phyloP scores from a whole-genome alignment of 2,797 vertebrate species.

The Mico argentatus region DNA sequence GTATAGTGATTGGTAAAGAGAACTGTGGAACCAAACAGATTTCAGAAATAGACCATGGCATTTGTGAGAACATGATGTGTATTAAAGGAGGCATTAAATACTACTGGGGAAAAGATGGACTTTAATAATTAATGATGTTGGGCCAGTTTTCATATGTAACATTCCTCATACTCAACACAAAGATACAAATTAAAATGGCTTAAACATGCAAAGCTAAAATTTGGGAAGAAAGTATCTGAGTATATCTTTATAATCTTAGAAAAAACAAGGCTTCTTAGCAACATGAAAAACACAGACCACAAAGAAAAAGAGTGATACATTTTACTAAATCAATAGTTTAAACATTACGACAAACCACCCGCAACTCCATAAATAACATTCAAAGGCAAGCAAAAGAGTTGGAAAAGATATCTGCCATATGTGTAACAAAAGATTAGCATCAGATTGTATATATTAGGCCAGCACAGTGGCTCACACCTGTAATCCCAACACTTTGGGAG shows the following conservation, averaged over 20 bases:
- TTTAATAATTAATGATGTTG: not conserved
- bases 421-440: not conserved
- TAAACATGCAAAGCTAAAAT: not conserved
- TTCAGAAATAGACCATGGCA: not conserved
- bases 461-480: too few species aligned
- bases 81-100: not conserved
- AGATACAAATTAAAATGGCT: not conserved
- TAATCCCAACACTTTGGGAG: too few species aligned
- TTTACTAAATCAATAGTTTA: not conserved
- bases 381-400: not conserved
- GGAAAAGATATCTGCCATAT: too few species aligned
- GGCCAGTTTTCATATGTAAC: not conserved
- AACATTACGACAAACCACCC: not conserved
- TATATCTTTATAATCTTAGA: not conserved
- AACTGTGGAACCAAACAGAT: not conserved
- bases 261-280: not conserved
- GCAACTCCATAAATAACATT: not conserved
- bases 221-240: not conserved
- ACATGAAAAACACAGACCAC: not conserved
- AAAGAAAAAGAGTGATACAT: not conserved
- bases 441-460: not conserved
- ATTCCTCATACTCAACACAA: not conserved
- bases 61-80: not conserved
- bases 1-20: not conserved
- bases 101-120: not conserved